Evolutionary conservation across 2,888 invertebrate genomes (phyloP).

Genomic region (Meliscaeva auricollis): DNA sequence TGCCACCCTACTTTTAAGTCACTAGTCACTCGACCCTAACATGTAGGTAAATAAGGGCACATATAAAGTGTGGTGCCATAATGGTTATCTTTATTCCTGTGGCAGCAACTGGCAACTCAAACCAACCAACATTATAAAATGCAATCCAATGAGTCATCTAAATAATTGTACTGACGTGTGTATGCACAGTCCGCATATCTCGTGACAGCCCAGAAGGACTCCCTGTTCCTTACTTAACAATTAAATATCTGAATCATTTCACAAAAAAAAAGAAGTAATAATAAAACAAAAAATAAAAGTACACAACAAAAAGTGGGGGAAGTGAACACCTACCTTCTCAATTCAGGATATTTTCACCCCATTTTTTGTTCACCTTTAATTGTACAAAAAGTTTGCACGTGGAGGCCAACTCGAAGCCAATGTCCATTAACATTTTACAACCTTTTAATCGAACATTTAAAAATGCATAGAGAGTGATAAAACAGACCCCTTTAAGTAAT

Average conservation of each 20-base stretch:
- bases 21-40: neutral
- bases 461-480: slow-evolving; percentile 35
- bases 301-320: neutral
- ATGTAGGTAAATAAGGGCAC: neutral
- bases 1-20: neutral
- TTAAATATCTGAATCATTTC: slow-evolving; percentile 40
- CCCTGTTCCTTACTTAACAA: slow-evolving; percentile 10
- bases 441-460: slow-evolving; percentile 51
- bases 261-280: neutral
- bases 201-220: neutral
- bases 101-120: neutral
- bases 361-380: slow-evolving; percentile 28
- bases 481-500: slow-evolving; percentile 22
- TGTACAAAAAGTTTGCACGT: slow-evolving; percentile 18
- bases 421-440: slow-evolving; percentile 53
- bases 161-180: slow-evolving; percentile 24
- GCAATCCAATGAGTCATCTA: slow-evolving; percentile 31
- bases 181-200: neutral
- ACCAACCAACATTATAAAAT: neutral
- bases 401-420: slow-evolving; percentile 37
- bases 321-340: slow-evolving; percentile 4
- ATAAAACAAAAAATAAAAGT: slow-evolving; percentile 1
- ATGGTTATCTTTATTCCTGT: neutral
- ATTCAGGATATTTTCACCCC: slow-evolving; percentile 2
- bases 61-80: neutral